Base-by-base conservation (phyloP, 2,888 invertebrate species). In the Odontocerum albicorne region DNA sequence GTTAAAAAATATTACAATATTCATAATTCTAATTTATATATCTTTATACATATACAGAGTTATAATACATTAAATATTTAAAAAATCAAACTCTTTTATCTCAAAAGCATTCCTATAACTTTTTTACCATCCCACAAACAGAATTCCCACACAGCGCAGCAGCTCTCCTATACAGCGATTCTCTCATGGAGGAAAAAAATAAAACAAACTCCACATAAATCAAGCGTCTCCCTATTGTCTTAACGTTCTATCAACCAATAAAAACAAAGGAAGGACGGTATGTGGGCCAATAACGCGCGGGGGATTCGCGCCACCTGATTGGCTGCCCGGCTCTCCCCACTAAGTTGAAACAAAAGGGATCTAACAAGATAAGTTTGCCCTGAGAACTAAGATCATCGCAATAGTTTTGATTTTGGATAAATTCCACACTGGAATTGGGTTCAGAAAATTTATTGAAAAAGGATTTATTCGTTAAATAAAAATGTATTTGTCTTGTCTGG, bases 261-360 rank as follows among this genome's bases (percentile, higher is more conserved):
- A 60, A 60, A 60, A 57, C 60, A 60, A 60, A 60, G 60, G 57
- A 51, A 40, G 31, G 44, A 49, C 40, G 49, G 44, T 54, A 47
- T 44, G 49, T 44, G 45, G 55, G 55, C 59, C 60, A 60, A 60
- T 60, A 51, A 47, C 50, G 54, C 54, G 57, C 42, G 59, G 33
- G 55, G 44, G 44, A 40, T 32, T 39, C 42, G 35, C 13, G 47
- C 52, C 52, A 13, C 32, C 39, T 47, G 49, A 60, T 60, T 60
- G 60, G 60, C 39, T 36, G 36, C 32, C 45, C 19, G 45, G 16
- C 33, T 19, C 43, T 33, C 55, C 60, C 46, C 49, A 35, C 46
- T 19, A 20, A 32, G 49, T 21, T 57, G 35, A 55, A 60, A 60
- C 60, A 60, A 60, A 46, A 47, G 56, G 51, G 51, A 47, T 31